Evolutionary conservation across 2,113 vertebrate genomes (phyloP), one percentile per base, ranked within the genome.

Genomic region (Diglossa brunneiventris): DNA sequence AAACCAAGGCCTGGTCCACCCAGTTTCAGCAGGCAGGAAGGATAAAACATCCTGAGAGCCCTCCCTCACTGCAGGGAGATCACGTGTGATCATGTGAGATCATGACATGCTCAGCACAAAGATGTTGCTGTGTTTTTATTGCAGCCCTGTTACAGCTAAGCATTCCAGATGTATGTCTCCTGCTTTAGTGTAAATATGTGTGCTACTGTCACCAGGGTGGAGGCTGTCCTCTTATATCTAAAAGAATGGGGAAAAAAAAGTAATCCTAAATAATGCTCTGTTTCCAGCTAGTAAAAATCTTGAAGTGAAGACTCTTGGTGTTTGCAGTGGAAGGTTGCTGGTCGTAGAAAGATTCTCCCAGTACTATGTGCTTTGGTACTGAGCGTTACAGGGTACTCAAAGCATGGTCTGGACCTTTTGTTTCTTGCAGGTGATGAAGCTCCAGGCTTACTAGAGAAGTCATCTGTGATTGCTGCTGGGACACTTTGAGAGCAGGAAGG

Each of bases 171-270:
- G 10, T 56, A 23, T n/a, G 23, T 53, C n/a, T 68, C 58, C 52
- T 76, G 35, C 20, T 67, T 44, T 47, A 61, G 39, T 19, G 27
- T 66, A 53, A 76, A 56, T 85, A n/a, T 10, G 7, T 88, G 50
- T 23, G 53, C 56, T 62, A 53, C 23, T 73, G n/a, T 46, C 39
- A 74, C 19, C 7, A 19, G 17, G 6, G 17, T 66, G 31, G 41
- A 9, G 49, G 6, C 0, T 0, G 1, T 72, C 16, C 19, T 83
- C 18, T 30, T 59, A 10, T 9, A 46, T 47, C 28, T 59, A 49
- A 83, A 89, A 85, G 10, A 64, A 82, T 49, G 13, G 15, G 15
- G 3, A 0, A 23, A 24, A 16, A 41, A 67, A 55, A 17, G 21
- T 15, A 37, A 49, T 33, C 33, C n/a, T 75, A 44, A 56, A 55